phyloP scores from a whole-genome alignment of 2,113 vertebrate genomes.

The Dicerorhinus sumatrensis region DNA sequence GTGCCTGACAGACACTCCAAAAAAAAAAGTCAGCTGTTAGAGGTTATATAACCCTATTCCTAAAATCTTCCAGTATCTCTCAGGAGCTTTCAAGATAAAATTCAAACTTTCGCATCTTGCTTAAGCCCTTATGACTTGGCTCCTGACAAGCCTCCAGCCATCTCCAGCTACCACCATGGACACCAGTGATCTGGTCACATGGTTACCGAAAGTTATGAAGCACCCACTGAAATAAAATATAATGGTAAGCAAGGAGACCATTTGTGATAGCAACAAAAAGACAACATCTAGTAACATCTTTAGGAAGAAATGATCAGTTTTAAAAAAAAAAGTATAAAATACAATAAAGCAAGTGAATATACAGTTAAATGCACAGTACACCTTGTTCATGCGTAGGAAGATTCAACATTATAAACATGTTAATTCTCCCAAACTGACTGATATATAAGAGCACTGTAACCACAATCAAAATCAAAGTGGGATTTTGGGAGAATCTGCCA shows the following conservation, averaged over 20 bases:
- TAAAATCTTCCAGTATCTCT: background rate
- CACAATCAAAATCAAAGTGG: constrained; percentile 16
- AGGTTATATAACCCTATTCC: background rate
- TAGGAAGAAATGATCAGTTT: constrained; percentile 17
- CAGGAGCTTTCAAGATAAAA: constrained; percentile 27
- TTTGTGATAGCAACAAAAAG: background rate
- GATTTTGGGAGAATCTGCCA: background rate
- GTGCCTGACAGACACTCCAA: background rate
- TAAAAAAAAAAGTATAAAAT: background rate
- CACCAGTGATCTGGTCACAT: background rate
- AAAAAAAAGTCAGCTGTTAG: background rate
- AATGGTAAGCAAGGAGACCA: background rate
- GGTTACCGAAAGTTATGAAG: background rate
- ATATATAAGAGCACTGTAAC: background rate
- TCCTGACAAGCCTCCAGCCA: background rate
- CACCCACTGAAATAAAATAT: constrained; percentile 29
- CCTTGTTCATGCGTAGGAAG: background rate
- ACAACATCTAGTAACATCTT: background rate
- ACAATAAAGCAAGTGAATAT: background rate
- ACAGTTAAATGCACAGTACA: background rate
- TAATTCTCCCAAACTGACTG: background rate
- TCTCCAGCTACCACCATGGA: background rate
- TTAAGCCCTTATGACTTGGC: background rate
- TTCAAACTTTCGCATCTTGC: background rate
- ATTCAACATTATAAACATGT: background rate